These are phyloP conservation scores for Tolmerus cingulatus DNA, from an alignment of 2,888 invertebrate species.

Conservation along the genomic window DNA sequence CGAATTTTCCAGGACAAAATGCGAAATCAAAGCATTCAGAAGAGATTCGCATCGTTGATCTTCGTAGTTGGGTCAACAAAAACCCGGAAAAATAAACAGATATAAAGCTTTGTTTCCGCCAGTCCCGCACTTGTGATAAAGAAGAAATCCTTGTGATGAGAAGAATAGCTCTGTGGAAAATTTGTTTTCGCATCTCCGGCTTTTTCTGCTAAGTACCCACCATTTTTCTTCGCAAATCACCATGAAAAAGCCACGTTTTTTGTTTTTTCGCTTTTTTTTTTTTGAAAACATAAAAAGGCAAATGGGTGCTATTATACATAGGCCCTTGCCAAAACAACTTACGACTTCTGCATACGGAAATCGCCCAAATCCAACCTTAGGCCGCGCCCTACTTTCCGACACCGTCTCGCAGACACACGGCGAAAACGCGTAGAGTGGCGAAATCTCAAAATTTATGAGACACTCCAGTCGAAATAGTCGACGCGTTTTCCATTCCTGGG, in stretches of 20 bases:
- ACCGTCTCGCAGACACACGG: neutral
- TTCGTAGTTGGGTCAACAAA: conserved; percentile 3
- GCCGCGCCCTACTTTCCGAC: neutral
- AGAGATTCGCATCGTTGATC: neutral
- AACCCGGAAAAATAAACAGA: neutral
- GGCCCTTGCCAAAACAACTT: neutral
- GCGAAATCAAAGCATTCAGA: conserved; percentile 13
- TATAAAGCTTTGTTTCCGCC: conserved; percentile 12
- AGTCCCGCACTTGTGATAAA: neutral
- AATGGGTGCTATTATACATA: neutral
- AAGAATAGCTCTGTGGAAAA: neutral
- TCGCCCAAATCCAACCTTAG: neutral
- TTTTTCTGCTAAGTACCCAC: neutral
- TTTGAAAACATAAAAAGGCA: neutral
- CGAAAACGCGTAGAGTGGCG: neutral
- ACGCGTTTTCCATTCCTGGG: neutral
- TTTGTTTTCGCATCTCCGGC: conserved; percentile 3
- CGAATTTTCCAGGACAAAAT: neutral
- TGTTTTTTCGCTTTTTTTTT: neutral
- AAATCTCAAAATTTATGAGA: neutral
- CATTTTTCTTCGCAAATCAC: conserved; percentile 7
- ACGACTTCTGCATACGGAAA: conserved; percentile 4
- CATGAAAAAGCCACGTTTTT: neutral
- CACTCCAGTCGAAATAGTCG: neutral
- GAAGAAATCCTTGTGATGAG: neutral